Conservation (phyloP, 1,140 invertebrate genomes). For the Condylostylus longicornis region DNA sequence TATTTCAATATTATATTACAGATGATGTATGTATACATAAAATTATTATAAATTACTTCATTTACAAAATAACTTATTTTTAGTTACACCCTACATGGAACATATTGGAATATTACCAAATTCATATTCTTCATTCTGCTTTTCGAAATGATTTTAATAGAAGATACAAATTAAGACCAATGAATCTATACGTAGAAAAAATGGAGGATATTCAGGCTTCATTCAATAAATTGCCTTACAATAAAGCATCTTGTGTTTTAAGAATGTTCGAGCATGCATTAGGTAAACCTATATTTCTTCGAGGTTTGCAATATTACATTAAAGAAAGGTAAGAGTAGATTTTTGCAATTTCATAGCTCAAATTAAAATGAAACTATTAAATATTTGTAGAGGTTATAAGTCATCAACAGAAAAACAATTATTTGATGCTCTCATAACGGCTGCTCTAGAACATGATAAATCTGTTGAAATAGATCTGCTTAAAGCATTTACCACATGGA, state of each 20-base stretch:
- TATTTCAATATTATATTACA: slow-evolving; percentile 33
- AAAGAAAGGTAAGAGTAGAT: slow-evolving; percentile 39
- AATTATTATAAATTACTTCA: too few species aligned
- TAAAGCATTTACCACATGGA: slow-evolving; percentile 45
- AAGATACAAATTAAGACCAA: slow-evolving; percentile 46
- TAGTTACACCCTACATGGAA: slow-evolving; percentile 49
- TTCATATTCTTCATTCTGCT: slow-evolving; percentile 46
- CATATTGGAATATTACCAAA: slow-evolving; percentile 65
- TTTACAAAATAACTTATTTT: too few species aligned
- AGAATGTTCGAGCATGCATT: slow-evolving; percentile 90
- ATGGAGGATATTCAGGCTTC: slow-evolving; percentile 56
- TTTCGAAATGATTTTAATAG: slow-evolving; percentile 48
- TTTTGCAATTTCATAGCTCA: not conserved
- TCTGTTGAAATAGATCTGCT: slow-evolving; percentile 15
- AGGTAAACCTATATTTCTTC: slow-evolving; percentile 65
- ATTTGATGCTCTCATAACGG: slow-evolving; percentile 45
- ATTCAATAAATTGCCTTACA: slow-evolving; percentile 71
- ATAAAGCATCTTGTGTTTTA: slow-evolving; percentile 49
- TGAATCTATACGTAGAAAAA: slow-evolving; percentile 53
- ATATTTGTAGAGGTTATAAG: slow-evolving; percentile 21
- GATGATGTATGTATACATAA: slow-evolving; percentile 33
- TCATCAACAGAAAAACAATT: slow-evolving; percentile 47
- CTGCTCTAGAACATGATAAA: slow-evolving; percentile 27
- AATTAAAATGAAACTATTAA: not conserved
- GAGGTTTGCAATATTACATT: slow-evolving; percentile 63